phyloP scores from a whole-genome alignment of 2,113 vertebrate species.

The Calidris pygmaea region DNA sequence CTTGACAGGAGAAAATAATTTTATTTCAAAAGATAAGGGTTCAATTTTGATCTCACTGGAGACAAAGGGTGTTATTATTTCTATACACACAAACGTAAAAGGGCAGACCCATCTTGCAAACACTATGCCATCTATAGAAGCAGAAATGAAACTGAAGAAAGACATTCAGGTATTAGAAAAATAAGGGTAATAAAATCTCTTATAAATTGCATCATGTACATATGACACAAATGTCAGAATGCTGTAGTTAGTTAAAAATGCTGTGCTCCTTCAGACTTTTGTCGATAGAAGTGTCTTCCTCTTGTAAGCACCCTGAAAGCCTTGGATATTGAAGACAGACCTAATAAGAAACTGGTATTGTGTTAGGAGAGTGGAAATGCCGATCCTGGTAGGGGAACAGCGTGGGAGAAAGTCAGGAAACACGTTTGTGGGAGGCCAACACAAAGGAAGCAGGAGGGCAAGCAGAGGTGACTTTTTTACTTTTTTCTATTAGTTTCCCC shows the following conservation, averaged over 20 bases:
- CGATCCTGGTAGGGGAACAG: not conserved
- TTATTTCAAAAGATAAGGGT: rapidly evolving
- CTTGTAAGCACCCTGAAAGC: not conserved
- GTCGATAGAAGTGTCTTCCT: not conserved
- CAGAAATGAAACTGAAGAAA: not conserved
- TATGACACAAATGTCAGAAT: not conserved
- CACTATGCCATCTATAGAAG: not conserved
- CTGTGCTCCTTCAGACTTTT: not conserved
- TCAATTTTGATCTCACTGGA: not conserved
- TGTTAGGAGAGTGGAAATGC: not conserved
- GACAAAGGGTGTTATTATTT: not conserved
- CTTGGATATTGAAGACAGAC: not conserved
- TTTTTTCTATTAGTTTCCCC: not conserved
- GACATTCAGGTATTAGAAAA: not conserved
- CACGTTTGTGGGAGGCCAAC: not conserved
- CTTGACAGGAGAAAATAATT: not conserved
- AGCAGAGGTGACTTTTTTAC: not conserved
- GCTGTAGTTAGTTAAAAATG: not conserved
- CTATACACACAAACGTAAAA: not conserved
- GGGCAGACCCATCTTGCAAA: not conserved
- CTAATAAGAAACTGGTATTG: not conserved
- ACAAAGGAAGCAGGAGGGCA: constrained; percentile 2
- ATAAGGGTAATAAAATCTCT: not conserved
- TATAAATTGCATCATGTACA: not conserved
- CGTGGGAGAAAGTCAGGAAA: not conserved